Evolutionary conservation across 2,113 vertebrate species (phyloP).

Genomic region (Sitta europaea): DNA sequence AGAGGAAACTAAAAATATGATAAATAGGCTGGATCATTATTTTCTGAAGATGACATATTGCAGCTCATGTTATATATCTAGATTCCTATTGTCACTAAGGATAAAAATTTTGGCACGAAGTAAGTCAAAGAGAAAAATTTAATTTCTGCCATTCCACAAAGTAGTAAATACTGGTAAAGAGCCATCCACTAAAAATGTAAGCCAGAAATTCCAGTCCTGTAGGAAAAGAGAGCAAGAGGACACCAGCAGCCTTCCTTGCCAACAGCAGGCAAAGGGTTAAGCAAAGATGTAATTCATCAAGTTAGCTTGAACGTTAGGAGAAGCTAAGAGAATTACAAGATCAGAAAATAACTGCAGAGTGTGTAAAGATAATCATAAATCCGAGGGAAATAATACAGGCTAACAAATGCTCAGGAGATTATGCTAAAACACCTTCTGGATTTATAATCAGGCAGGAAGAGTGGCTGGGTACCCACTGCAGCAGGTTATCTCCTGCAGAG

Average conservation of each 20-base stretch:
- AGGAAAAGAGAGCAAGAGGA: background rate
- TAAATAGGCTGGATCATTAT: background rate
- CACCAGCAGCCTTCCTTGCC: background rate
- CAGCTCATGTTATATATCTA: slow-evolving; percentile 12
- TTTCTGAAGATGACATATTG: slow-evolving; percentile 31
- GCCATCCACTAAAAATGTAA: background rate
- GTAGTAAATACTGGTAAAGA: slow-evolving; percentile 7
- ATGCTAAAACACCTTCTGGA: background rate
- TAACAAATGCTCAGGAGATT: slow-evolving; percentile 26
- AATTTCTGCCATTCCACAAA: slow-evolving; percentile 34
- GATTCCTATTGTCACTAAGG: background rate
- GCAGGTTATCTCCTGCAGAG: background rate
- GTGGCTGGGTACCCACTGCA: background rate
- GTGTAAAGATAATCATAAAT: slow-evolving; percentile 26
- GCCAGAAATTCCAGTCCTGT: slow-evolving; percentile 27
- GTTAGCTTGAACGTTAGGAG: background rate
- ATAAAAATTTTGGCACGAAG: background rate
- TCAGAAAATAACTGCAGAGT: background rate
- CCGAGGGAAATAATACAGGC: background rate
- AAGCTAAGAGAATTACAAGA: slow-evolving; percentile 8
- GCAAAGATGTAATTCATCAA: background rate
- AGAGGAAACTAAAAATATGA: slow-evolving; percentile 41
- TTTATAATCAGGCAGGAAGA: background rate
- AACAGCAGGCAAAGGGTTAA: slow-evolving; percentile 5
- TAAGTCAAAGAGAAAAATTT: slow-evolving; percentile 8